Conservation (phyloP, 2,113 vertebrate genomes). For the Crotalus horridus region DNA sequence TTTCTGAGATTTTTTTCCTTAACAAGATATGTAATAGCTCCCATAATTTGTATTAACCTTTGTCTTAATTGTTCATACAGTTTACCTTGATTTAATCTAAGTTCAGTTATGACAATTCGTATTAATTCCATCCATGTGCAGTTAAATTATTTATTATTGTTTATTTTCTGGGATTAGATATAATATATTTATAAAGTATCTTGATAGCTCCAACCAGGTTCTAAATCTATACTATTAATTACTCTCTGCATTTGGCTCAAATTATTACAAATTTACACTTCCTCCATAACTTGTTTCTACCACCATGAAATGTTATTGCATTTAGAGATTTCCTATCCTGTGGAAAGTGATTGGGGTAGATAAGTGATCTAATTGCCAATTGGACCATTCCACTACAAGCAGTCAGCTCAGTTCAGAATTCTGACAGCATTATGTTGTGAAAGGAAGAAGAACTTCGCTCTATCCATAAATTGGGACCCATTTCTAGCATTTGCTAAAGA, state of each 20-base stretch:
- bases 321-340: neutral
- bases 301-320: neutral
- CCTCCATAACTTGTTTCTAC: neutral
- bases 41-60: neutral
- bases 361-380: neutral
- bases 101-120: too few species aligned
- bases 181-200: neutral
- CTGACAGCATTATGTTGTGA: neutral
- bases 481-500: neutral
- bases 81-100: too few species aligned
- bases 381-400: neutral
- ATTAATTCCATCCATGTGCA: neutral
- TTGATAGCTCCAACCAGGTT: neutral
- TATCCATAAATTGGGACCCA: constrained; percentile 2
- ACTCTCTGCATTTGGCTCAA: neutral
- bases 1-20: neutral
- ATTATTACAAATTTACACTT: neutral
- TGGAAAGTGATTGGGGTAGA: neutral
- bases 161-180: neutral
- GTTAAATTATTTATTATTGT: neutral
- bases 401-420: neutral
- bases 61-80: neutral
- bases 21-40: neutral
- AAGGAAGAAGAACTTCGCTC: neutral
- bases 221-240: neutral